Percentiles rank a stretch among this genome's conserved stretches.
Conservation (phyloP, 2,888 invertebrate genomes). For the Papilio elwesi region DNA sequence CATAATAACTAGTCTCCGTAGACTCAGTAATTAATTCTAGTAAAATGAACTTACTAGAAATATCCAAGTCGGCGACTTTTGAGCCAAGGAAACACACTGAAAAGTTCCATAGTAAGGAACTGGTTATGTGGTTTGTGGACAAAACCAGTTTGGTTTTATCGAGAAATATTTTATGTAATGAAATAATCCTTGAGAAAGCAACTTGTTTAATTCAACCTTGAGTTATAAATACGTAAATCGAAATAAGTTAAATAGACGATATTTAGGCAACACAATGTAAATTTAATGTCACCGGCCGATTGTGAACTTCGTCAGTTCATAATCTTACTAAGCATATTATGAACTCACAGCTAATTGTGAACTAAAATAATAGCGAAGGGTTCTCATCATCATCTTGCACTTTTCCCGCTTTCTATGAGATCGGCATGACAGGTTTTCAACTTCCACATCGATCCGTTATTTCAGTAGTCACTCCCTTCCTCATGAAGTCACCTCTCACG, state of each 20-base stretch:
- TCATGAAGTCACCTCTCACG: no score
- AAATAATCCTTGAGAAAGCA: constrained; percentile 1
- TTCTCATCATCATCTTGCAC: no score
- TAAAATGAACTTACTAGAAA: no score
- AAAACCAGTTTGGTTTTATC: neutral
- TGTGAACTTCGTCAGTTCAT: neutral
- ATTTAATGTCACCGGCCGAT: neutral
- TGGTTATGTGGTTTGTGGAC: neutral
- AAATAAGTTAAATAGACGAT: neutral
- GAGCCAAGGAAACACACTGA: neutral
- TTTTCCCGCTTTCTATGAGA: no score
- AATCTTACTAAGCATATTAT: neutral
- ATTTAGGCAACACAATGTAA: neutral
- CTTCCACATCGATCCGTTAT: no score
- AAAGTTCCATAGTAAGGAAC: neutral
- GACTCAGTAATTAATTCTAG: no score
- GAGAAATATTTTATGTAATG: constrained; percentile 10
- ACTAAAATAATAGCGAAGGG: no score
- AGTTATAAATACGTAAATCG: neutral
- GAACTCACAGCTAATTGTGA: neutral
- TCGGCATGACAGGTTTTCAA: no score
- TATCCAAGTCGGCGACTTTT: no score
- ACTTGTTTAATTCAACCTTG: constrained; percentile 4
- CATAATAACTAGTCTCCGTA: no score
- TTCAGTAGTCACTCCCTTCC: no score